Conservation (phyloP, 2,113 vertebrate species). For the Lycaon pictus region DNA sequence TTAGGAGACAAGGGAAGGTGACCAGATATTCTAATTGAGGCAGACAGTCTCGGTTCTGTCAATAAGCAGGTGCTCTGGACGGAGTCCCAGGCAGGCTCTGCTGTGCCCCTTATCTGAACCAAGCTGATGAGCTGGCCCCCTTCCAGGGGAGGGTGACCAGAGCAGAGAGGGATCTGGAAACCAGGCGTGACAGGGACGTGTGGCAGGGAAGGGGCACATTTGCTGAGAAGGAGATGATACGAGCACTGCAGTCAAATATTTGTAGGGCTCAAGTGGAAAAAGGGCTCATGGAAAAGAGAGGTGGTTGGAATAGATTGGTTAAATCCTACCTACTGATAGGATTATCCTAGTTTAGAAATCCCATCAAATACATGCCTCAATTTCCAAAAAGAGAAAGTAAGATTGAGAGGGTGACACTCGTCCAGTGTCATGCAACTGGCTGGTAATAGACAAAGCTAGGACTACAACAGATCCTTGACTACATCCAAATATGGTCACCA, state of each 20-base stretch:
- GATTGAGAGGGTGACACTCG: not conserved
- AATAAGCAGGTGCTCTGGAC: constrained; percentile 75
- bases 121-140: constrained; percentile 73
- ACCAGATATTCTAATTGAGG: constrained; percentile 76
- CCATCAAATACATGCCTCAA: not conserved
- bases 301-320: not conserved
- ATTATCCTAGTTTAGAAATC: not conserved
- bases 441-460: not conserved
- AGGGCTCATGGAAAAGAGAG: not conserved
- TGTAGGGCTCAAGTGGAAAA: not conserved
- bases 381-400: not conserved
- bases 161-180: constrained; percentile 65
- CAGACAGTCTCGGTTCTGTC: constrained; percentile 71
- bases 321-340: not conserved
- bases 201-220: not conserved
- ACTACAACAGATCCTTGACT: not conserved
- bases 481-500: too few relatives aligned
- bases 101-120: constrained; percentile 77
- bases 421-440: not conserved
- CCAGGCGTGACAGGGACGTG: not conserved
- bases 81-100: constrained; percentile 73
- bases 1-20: constrained; percentile 55
- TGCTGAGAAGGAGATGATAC: constrained; percentile 19
- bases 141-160: constrained; percentile 71
- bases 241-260: not conserved